Base-by-base conservation (phyloP, 2,113 vertebrate species). In the Pleuronectes platessa region DNA sequence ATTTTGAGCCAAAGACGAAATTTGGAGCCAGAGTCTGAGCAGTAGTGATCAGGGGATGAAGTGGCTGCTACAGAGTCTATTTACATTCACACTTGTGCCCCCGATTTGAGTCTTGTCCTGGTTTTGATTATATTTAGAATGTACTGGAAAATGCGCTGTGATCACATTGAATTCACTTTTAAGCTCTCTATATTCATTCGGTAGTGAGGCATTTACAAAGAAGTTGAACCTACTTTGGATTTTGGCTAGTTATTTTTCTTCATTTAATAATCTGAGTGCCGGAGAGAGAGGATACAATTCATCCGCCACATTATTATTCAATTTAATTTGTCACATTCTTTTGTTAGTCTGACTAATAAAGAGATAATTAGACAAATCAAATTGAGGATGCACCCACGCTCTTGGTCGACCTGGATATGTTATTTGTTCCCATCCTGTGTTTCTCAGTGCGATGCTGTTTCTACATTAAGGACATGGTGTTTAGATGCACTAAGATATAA, bases 71-170 rank as follows among this genome's bases (percentile, higher is more conserved):
- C 21, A 63, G 6, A 6, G 31, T 55, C 9, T 27, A 45, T 74
- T 56, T 42, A 21, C 51, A 42, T 20, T 60, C 49, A 55, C 60
- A 72, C 17, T 15, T n/a, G 59, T 54, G 31, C 62, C 31, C 60
- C 53, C n/a, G 45, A 12, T 63, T 72, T n/a, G 5, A 56, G 21
- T n/a, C 1, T 55, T 63, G 40, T 63, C 61, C 42, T 60, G 23
- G 40, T 55, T 69, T 76, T 45, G 35, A 61, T 35, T 40, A 66
- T 71, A 51, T 60, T 49, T 66, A 61, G 53, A 64, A 64, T 53
- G 59, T 20, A 18, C 37, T 51, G 13, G 1, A 21, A 53, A 12
- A 42, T 71, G 21, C 18, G 35, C 24, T 70, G 2, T 5, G 49
- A 35, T 35, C 37, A 70, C 4, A 15, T 14, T 47, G 40, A 67